Conservation (phyloP, 2,888 invertebrate genomes). For the Drosophila putrida region DNA sequence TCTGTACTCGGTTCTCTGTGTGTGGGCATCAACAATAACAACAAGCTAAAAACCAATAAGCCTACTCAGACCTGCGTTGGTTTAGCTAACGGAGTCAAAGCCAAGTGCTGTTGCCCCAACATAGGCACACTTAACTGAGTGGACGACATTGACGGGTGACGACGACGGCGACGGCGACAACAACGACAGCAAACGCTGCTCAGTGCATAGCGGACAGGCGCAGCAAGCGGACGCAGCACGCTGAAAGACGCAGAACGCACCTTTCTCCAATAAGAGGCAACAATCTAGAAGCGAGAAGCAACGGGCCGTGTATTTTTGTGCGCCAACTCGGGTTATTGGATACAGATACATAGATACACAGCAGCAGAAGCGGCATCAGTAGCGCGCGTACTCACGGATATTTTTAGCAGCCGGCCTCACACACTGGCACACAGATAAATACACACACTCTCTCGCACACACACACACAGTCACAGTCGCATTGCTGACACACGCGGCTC, state of each 20-base stretch:
- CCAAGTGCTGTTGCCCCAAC: slow-evolving; percentile 71
- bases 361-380: slow-evolving; percentile 19
- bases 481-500: slow-evolving; percentile 74
- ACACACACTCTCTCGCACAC: neutral
- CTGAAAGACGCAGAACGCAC: slow-evolving; percentile 42
- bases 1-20: slow-evolving; percentile 28
- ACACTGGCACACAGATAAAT: slow-evolving; percentile 26
- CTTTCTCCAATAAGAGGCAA: slow-evolving; percentile 61
- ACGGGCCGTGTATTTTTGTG: slow-evolving; percentile 61
- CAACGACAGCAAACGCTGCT: slow-evolving; percentile 50
- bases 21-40: slow-evolving; percentile 49
- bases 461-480: slow-evolving; percentile 32
- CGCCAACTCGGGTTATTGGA: slow-evolving; percentile 75
- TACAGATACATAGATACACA: slow-evolving; percentile 72
- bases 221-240: slow-evolving; percentile 77
- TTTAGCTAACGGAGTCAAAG: slow-evolving; percentile 82
- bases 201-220: slow-evolving; percentile 82
- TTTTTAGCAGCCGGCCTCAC: slow-evolving; percentile 76
- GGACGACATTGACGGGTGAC: slow-evolving; percentile 68
- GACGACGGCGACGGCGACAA: slow-evolving; percentile 21
- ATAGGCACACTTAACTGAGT: slow-evolving; percentile 39
- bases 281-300: slow-evolving; percentile 18
- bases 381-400: slow-evolving; percentile 72
- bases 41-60: slow-evolving; percentile 40
- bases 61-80: slow-evolving; percentile 46